Percentiles rank a stretch among this genome's conserved stretches.
phyloP scores from a whole-genome alignment of 1,140 invertebrate genomes.

The Pseudomyrmex sp. region DNA sequence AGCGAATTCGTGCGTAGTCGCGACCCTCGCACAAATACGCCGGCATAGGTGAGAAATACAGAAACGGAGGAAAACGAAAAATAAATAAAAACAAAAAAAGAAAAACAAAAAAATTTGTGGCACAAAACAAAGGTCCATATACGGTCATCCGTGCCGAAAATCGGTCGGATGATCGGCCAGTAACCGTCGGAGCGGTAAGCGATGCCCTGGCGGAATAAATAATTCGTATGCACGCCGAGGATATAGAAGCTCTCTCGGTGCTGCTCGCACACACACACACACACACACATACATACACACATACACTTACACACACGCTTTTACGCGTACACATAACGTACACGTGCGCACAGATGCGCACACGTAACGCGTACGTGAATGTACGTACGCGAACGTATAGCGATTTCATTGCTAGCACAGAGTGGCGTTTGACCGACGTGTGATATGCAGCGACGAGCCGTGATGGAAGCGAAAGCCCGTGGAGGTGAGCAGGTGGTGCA shows the following conservation, averaged over 20 bases:
- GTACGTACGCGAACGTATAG: constrained; percentile 65
- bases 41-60: constrained; percentile 16
- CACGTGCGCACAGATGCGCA: constrained; percentile 2
- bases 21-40: background rate
- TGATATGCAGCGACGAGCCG: constrained; percentile 77
- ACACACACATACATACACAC: background rate
- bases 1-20: constrained; percentile 18
- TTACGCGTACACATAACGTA: constrained; percentile 3
- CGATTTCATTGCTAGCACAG: constrained; percentile 78
- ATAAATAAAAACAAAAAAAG: constrained; percentile 31
- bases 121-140: constrained; percentile 71
- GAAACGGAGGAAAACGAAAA: constrained; percentile 38
- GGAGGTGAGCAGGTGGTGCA: constrained; percentile 57
- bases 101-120: constrained; percentile 3
- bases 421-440: constrained; percentile 81
- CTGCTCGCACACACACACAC: background rate
- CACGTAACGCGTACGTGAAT: constrained; percentile 53
- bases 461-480: constrained; percentile 70
- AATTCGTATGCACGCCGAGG: constrained; percentile 70
- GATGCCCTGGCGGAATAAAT: constrained; percentile 72
- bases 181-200: constrained; percentile 72
- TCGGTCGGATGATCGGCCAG: constrained; percentile 72
- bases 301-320: background rate
- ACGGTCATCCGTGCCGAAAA: constrained; percentile 73
- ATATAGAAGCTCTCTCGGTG: constrained; percentile 1